Evolutionary conservation across 2,888 invertebrate genomes (phyloP).

Genomic region (Drosophila prolongata): DNA sequence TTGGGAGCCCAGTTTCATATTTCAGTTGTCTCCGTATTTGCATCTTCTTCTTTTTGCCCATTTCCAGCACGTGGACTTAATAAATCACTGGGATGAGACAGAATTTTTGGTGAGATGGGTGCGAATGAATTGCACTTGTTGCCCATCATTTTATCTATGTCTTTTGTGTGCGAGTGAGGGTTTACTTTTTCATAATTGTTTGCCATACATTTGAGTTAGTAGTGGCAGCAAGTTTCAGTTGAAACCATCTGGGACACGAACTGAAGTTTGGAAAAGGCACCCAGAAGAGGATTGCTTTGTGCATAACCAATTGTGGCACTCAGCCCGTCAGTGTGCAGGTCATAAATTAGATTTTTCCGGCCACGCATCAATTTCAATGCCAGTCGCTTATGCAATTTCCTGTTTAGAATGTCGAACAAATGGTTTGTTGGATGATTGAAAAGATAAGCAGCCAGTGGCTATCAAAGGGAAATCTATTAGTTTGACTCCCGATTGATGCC

Average conservation of each 20-base stretch:
- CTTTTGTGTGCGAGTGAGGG: constrained; percentile 6
- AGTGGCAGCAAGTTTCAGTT: constrained; percentile 26
- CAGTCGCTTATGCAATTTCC: constrained; percentile 47
- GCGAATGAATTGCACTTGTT: constrained; percentile 50
- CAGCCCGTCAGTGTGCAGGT: constrained; percentile 3
- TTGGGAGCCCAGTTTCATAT: constrained; percentile 26
- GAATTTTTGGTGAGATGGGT: constrained; percentile 22
- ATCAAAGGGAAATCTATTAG: constrained; percentile 40
- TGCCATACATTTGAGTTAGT: constrained; percentile 43
- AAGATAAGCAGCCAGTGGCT: constrained; percentile 40
- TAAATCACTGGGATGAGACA: constrained; percentile 54
- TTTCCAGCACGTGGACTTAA: constrained; percentile 49
- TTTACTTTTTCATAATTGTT: constrained; percentile 52
- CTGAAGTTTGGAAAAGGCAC: not conserved
- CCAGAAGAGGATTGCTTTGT: constrained; percentile 15
- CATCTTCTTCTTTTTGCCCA: not conserved
- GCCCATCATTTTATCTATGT: constrained; percentile 35
- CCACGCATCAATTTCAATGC: constrained; percentile 34
- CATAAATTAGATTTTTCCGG: constrained; percentile 52
- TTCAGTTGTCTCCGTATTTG: constrained; percentile 32
- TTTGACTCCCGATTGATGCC: constrained; percentile 6
- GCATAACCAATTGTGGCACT: constrained; percentile 32
- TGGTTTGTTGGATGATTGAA: constrained; percentile 20
- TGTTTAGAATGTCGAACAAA: constrained; percentile 15
- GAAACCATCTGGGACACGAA: constrained; percentile 11